Evolutionary conservation across 2,797 vertebrate genomes (phyloP).

Genomic region (Alcedo quadribrachys): DNA sequence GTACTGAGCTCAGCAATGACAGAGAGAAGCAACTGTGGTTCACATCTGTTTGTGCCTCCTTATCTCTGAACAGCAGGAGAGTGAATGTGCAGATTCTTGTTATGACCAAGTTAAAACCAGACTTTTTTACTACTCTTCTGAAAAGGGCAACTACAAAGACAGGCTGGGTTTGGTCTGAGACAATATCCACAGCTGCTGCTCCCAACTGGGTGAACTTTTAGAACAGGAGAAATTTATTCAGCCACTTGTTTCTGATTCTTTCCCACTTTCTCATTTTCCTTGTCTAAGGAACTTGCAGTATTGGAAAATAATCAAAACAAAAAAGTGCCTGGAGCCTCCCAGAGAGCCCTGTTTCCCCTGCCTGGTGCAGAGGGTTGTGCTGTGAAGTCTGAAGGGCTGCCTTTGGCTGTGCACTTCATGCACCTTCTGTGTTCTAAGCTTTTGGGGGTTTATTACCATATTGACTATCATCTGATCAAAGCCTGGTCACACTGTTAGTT

Average conservation of each 20-base stretch:
- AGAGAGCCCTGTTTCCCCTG: not conserved
- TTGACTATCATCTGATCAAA: not conserved
- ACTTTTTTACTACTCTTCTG: not conserved
- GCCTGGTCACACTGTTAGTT: not conserved
- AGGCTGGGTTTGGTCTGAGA: fast-evolving
- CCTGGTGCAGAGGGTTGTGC: not conserved
- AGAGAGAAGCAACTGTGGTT: not conserved
- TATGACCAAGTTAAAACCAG: not conserved
- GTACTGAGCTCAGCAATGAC: not conserved
- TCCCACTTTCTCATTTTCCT: not conserved
- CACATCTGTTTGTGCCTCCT: not conserved
- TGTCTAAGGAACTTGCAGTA: not conserved
- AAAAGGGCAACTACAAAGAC: not conserved
- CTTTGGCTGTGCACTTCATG: not conserved
- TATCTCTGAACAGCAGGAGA: not conserved
- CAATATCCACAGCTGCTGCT: not conserved
- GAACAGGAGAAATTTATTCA: not conserved
- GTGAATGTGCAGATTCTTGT: not conserved
- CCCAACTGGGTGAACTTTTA: not conserved
- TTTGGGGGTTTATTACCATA: not conserved
- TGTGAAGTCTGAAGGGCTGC: not conserved
- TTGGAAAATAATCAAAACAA: not conserved
- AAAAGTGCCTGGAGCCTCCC: not conserved
- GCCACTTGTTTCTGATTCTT: not conserved
- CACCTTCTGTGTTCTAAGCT: not conserved